A percentile compares a stretch with the other conserved stretches of the same genome.
These are phyloP conservation scores for Urechis unicinctus DNA, from an alignment of 2,888 invertebrate genomes.

Conservation along the genomic window DNA sequence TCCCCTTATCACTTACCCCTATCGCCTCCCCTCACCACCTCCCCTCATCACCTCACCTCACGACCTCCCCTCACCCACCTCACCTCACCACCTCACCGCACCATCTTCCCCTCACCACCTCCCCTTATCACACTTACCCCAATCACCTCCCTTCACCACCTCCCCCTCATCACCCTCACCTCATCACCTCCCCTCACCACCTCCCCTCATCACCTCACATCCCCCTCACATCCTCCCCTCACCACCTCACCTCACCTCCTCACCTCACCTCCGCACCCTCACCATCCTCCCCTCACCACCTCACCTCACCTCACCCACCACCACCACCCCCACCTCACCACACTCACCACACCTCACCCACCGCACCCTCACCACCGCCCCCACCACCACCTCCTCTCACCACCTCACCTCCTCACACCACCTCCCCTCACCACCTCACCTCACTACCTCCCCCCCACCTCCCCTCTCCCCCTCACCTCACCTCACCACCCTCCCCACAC, in stretches of 20 bases:
- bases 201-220: constrained; percentile 2
- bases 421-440: no score
- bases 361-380: no score
- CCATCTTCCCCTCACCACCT: background rate
- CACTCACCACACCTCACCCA: no score
- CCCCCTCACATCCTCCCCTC: constrained; percentile 5
- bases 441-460: no score
- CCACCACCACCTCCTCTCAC: no score
- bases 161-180: constrained; percentile 5
- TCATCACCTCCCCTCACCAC: background rate
- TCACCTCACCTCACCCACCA: no score
- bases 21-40: background rate
- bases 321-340: no score
- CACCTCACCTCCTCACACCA: no score
- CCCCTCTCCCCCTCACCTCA: no score
- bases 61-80: background rate
- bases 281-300: background rate
- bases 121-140: background rate
- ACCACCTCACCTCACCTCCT: constrained; percentile 2
- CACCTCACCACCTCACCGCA: background rate
- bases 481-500: no score
- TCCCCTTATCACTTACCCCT: constrained; percentile 1
- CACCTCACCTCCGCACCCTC: constrained; percentile 2
- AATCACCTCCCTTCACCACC: constrained; percentile 8
- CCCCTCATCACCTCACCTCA: background rate